A percentile compares a stretch with the other conserved stretches of the same genome.
These are phyloP conservation scores for Nettapus auritus DNA, from an alignment of 2,113 vertebrate species.

Conservation along the genomic window DNA sequence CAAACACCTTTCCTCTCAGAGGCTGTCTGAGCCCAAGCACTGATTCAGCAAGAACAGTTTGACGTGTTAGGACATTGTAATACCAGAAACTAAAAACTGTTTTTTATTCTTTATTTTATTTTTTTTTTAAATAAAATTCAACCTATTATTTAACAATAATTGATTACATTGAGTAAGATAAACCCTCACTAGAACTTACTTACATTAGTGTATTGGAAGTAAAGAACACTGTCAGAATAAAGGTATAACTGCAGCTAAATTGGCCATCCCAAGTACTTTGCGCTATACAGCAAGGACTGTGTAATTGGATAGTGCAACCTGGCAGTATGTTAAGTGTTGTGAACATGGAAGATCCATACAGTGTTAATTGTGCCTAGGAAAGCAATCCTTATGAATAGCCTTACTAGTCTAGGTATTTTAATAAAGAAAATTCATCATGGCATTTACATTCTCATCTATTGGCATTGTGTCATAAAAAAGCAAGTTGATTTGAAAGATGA, in stretches of 20 bases:
- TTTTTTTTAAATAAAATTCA: constrained; percentile 21
- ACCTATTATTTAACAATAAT: constrained; percentile 34
- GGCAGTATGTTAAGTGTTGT: neutral
- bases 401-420: constrained; percentile 15
- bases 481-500: constrained; percentile 66
- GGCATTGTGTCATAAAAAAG: constrained; percentile 61
- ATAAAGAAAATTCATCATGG: constrained; percentile 44
- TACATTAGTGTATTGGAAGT: constrained; percentile 7
- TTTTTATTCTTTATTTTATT: too few species aligned
- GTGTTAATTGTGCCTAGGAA: constrained; percentile 25
- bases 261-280: constrained; percentile 11
- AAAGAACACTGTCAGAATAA: constrained; percentile 19
- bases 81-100: neutral
- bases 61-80: neutral
- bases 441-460: constrained; percentile 64
- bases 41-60: constrained; percentile 45
- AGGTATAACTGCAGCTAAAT: constrained; percentile 12
- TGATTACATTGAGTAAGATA: constrained; percentile 3
- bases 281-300: neutral
- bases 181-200: neutral
- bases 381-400: neutral
- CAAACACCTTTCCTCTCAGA: neutral
- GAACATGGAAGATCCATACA: neutral
- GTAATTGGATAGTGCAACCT: neutral
- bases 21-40: neutral